phyloP scores from a whole-genome alignment of 2,888 invertebrate species.

The Helleia helle region DNA sequence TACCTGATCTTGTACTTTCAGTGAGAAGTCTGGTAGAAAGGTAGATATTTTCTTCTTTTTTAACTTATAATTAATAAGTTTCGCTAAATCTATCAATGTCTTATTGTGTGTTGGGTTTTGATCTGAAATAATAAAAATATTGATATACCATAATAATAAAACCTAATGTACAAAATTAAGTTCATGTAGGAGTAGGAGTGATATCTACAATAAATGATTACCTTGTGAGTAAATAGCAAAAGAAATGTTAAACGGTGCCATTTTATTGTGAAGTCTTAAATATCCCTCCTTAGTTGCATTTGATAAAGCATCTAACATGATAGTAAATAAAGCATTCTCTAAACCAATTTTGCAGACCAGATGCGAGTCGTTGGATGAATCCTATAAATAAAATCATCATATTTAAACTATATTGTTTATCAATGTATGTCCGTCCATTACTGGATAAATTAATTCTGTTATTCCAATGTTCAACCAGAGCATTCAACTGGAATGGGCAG shows the following conservation, averaged over 20 bases:
- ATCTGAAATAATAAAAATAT: constrained; percentile 20
- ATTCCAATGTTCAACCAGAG: no score
- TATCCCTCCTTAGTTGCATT: constrained; percentile 68
- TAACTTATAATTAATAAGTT: constrained; percentile 37
- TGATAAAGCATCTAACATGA: constrained; percentile 72
- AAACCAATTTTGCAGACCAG: constrained; percentile 64
- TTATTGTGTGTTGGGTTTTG: constrained; percentile 26
- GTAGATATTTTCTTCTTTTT: constrained; percentile 38
- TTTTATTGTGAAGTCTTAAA: constrained; percentile 78
- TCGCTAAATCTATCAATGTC: constrained; percentile 38
- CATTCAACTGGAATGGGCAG: no score
- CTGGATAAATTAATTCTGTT: no score
- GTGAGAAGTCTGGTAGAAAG: constrained; percentile 41
- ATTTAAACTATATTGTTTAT: no score
- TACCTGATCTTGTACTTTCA: constrained; percentile 42
- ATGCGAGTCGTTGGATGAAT: constrained; percentile 23
- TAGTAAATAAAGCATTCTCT: constrained; percentile 67
- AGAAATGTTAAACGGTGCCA: constrained; percentile 84
- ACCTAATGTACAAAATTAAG: no score
- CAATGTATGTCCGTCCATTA: no score
- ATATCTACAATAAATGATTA: constrained; percentile 25
- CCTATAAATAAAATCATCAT: constrained; percentile 28
- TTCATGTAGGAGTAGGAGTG: background rate
- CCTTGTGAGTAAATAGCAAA: constrained; percentile 69
- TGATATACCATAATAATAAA: no score